Percentiles rank a stretch among this genome's conserved stretches.
phyloP scores from a whole-genome alignment of 2,113 vertebrate genomes.

The Ceratotherium simum region DNA sequence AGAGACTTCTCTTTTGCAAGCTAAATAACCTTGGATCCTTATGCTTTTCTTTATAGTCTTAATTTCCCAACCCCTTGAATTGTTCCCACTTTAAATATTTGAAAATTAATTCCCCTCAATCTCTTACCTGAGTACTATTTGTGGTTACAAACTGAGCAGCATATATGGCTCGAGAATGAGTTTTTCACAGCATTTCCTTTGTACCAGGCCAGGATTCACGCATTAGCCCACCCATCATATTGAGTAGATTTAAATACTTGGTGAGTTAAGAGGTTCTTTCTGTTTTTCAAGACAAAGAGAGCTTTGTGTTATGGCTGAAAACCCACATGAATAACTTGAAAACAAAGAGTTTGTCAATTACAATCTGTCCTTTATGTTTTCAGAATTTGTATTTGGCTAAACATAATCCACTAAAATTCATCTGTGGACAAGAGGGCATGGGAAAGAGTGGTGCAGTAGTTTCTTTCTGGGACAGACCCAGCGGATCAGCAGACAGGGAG shows the following conservation, averaged over 20 bases:
- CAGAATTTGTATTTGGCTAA: constrained; percentile 63
- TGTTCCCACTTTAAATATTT: constrained; percentile 20
- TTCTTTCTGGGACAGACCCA: background rate
- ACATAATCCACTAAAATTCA: constrained; percentile 55
- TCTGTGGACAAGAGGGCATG: background rate
- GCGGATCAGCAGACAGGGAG: background rate
- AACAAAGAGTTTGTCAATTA: constrained; percentile 72
- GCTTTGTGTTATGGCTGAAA: constrained; percentile 70
- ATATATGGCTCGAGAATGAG: constrained; percentile 4
- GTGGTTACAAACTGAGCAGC: background rate
- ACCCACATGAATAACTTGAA: constrained; percentile 66
- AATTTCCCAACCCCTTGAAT: constrained; percentile 26
- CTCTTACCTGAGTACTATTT: background rate
- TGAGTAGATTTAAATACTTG: constrained; percentile 69
- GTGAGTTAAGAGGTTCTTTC: constrained; percentile 70
- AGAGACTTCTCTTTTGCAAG: background rate
- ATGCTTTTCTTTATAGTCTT: background rate
- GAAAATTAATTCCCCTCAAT: background rate
- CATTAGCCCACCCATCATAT: constrained; percentile 44
- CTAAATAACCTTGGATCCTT: background rate
- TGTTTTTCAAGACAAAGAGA: constrained; percentile 68
- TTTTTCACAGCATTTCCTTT: constrained; percentile 53
- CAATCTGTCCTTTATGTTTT: constrained; percentile 76
- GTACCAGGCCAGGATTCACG: background rate
- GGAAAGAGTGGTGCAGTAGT: background rate